Evolutionary conservation across 2,113 vertebrate genomes (phyloP).

Genomic region (Cochlearius cochlearius): DNA sequence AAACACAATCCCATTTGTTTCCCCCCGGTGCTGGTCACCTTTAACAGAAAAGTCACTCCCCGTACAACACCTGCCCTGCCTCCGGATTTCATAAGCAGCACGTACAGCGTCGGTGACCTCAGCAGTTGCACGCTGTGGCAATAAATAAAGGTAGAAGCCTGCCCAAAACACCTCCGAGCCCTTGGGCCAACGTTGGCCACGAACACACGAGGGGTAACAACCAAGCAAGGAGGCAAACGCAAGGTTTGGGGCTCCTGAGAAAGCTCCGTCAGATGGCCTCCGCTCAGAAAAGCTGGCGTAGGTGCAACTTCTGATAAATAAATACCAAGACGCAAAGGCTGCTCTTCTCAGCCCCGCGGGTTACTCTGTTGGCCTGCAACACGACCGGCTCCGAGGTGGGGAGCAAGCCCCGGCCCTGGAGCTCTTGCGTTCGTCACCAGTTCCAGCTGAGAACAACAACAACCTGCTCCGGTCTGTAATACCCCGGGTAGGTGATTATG

Average conservation of each 20-base stretch:
- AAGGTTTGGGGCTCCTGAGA: background rate
- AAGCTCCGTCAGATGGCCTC: slow-evolving; percentile 23
- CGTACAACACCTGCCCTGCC: background rate
- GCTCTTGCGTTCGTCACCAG: background rate
- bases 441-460: background rate
- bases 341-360: background rate
- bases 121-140: background rate
- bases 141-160: background rate
- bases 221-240: background rate
- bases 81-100: background rate
- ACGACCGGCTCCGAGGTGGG: background rate
- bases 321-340: background rate
- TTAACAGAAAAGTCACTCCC: background rate
- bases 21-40: background rate
- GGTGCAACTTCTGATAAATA: background rate
- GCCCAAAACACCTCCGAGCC: background rate
- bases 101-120: background rate
- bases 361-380: background rate
- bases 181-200: background rate
- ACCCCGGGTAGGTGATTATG: background rate
- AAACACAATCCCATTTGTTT: background rate
- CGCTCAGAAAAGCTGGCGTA: background rate
- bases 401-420: background rate
- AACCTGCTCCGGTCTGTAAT: slow-evolving; percentile 4
- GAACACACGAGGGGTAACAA: background rate